Evolutionary conservation across 2,888 invertebrate species (phyloP).

Genomic region (Cremastinae sp.): DNA sequence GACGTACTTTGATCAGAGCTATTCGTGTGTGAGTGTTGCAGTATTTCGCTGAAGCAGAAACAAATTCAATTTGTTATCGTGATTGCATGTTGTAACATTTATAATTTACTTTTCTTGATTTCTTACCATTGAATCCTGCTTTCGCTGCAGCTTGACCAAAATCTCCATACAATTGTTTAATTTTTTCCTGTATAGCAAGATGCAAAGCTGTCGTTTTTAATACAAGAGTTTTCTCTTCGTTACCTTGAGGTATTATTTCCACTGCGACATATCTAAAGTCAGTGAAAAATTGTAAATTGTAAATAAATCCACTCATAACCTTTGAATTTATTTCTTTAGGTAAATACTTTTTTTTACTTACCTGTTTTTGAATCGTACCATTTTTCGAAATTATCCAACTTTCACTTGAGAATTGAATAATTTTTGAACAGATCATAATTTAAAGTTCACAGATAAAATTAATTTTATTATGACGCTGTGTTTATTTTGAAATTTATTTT

Average conservation of each 20-base stretch:
- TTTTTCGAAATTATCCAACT: constrained; percentile 69
- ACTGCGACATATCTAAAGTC: constrained; percentile 85
- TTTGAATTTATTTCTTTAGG: constrained; percentile 22
- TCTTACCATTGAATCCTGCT: constrained; percentile 83
- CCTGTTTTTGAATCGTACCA: constrained; percentile 87
- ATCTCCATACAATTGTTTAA: constrained; percentile 88
- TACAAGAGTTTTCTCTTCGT: constrained; percentile 80
- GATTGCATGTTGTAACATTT: neutral
- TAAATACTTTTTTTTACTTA: constrained; percentile 68
- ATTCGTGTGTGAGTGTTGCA: constrained; percentile 89
- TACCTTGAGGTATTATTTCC: constrained; percentile 82
- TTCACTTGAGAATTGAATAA: neutral
- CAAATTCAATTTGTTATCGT: neutral
- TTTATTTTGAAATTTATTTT: too few species aligned
- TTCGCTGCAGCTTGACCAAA: constrained; percentile 87
- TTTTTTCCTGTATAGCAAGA: constrained; percentile 83
- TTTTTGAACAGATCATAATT: neutral
- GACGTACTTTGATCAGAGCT: constrained; percentile 87
- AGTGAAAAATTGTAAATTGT: constrained; percentile 17
- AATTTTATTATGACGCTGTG: neutral
- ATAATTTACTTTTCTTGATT: constrained; percentile 4
- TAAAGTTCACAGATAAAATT: neutral
- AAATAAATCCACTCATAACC: constrained; percentile 44
- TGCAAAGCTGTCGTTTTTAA: constrained; percentile 82
- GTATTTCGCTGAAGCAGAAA: constrained; percentile 84